Evolutionary conservation across 2,797 vertebrate species (phyloP).

Genomic region (Lacerta viridis): DNA sequence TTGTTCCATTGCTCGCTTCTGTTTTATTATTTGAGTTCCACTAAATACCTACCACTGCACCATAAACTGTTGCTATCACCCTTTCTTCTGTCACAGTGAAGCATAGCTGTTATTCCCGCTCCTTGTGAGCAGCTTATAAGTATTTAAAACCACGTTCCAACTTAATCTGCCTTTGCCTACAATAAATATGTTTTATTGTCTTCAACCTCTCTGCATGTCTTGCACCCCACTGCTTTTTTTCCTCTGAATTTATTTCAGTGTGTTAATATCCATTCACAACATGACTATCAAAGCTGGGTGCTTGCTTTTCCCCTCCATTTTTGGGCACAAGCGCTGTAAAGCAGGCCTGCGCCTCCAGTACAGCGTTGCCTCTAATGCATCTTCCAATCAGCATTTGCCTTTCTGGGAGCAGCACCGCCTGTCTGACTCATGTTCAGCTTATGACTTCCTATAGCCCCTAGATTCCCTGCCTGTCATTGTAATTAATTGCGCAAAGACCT

Average conservation of each 20-base stretch:
- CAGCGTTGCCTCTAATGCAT: neutral
- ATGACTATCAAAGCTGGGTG: neutral
- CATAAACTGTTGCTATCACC: neutral
- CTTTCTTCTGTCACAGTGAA: neutral
- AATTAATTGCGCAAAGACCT: neutral
- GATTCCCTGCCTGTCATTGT: neutral
- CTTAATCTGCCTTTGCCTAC: neutral
- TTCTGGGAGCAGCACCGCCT: neutral
- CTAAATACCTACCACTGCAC: neutral
- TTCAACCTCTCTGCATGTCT: neutral
- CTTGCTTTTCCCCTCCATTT: neutral
- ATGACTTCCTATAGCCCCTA: neutral
- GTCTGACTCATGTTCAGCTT: neutral
- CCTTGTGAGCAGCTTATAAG: neutral
- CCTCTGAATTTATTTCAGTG: conserved; percentile 7
- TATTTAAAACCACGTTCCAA: neutral
- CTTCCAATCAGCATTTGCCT: neutral
- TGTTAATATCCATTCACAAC: neutral
- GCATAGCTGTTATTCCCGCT: neutral
- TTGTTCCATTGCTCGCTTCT: neutral
- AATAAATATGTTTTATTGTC: neutral
- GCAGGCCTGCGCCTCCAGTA: neutral
- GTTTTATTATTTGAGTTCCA: neutral
- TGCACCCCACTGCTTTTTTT: neutral
- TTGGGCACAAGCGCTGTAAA: neutral